Base-by-base conservation (phyloP, 2,113 vertebrate genomes). In the Myanophis thanlyinensis region DNA sequence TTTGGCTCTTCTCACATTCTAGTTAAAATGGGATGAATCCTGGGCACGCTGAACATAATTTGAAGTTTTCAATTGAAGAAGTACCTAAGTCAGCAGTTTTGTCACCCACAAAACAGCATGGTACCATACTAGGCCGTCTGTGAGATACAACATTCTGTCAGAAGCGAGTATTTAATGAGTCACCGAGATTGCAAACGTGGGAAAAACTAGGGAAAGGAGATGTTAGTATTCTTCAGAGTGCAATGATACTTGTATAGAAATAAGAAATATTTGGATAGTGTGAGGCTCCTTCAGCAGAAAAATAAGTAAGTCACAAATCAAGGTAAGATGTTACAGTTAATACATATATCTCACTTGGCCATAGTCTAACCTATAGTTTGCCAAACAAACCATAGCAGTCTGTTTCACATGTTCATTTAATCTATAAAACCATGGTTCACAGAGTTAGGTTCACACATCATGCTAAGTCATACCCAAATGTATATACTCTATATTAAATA, bases 231-330 rank as follows among this genome's bases (percentile, higher is more conserved):
- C 53, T 62, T 95, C 85, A 92, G 44, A 89, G 84, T 0, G 0
- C 47, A 89, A 88, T 67, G 18, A 84, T 95, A 92, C 93, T 89
- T 91, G 62, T 93, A 73, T 25, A 54, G 35, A 62, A 90, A 85
- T 85, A 92, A 92, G 88, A 86, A 90, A 90, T 93, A 30, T 49
- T 46, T 1, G 89, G 5, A 46, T 22, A 47, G 49, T 90, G n/a
- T 90, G 86, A 51, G 40, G n/a, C 25, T 46, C 35, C 22, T 67
- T 49, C 84, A 92, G 3, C 44, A 73, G 56, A 92, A 47, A 54
- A 91, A 91, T 89, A 85, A 88, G 2, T 25, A 44, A 92, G 56
- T 89, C 59, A 48, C 5, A 52, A 59, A 22, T 3, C 3, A 4
- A 49, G 25, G 52, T 54, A 80, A 51, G 62, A 92, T 40, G 7